Conservation (phyloP, 2,797 vertebrate species). For the Mormyrus proboscirostris region DNA sequence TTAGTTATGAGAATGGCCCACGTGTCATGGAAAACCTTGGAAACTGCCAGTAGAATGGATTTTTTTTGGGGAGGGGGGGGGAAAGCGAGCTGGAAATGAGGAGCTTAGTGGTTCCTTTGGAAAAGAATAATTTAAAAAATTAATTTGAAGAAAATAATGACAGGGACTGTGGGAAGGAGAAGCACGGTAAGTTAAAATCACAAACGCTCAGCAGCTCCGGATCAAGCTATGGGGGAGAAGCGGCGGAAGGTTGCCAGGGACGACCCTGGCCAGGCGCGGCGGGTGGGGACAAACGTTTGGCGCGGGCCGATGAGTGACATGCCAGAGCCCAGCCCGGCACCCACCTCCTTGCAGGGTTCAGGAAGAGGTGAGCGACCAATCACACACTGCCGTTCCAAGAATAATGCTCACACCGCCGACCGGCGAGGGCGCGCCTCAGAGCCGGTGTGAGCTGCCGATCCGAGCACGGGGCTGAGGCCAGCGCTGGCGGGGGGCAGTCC, state of each 20-base stretch:
- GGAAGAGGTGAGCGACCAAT: slow-evolving; percentile 19
- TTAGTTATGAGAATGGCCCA: neutral
- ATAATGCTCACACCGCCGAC: slow-evolving; percentile 14
- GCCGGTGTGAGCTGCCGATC: neutral
- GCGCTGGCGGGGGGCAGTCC: neutral
- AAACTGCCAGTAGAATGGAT: neutral
- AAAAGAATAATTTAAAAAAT: too few relatives aligned
- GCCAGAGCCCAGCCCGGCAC: slow-evolving; percentile 54
- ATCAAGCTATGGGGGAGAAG: slow-evolving; percentile 1
- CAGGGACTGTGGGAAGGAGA: neutral
- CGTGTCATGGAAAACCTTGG: neutral
- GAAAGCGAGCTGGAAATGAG: neutral
- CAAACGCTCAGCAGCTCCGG: slow-evolving; percentile 36
- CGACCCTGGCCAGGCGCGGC: slow-evolving; percentile 42
- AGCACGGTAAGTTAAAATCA: neutral
- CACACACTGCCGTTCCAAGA: neutral
- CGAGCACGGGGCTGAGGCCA: neutral
- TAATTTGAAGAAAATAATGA: neutral
- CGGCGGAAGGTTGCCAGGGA: slow-evolving; percentile 45
- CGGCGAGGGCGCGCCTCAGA: neutral
- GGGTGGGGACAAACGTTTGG: slow-evolving; percentile 56
- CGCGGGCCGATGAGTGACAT: slow-evolving; percentile 33
- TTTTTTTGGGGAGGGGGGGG: neutral
- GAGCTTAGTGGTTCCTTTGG: neutral
- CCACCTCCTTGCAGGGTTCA: slow-evolving; percentile 46